Evolutionary conservation across 2,113 vertebrate species (phyloP).

Genomic region (Puma concolor): DNA sequence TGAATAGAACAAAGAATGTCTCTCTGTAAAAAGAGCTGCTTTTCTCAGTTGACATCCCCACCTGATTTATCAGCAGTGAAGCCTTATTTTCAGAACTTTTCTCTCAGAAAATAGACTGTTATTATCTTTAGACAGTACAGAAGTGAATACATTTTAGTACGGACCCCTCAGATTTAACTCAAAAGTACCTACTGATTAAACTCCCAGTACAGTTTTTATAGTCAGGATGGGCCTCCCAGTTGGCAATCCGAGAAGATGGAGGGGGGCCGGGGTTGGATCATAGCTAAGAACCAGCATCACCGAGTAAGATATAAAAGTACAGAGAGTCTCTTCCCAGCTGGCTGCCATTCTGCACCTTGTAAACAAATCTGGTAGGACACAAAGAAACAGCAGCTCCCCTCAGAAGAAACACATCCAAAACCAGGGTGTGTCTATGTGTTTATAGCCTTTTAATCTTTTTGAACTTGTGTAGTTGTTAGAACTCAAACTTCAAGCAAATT

Average conservation of each 20-base stretch:
- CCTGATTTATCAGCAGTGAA: slow-evolving; percentile 32
- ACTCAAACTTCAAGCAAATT: neutral
- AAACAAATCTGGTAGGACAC: slow-evolving; percentile 42
- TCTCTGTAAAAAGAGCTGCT: slow-evolving; percentile 19
- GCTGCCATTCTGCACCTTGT: neutral
- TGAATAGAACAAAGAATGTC: slow-evolving; percentile 38
- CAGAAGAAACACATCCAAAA: neutral
- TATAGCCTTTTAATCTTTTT: slow-evolving; percentile 4
- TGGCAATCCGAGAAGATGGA: slow-evolving; percentile 40
- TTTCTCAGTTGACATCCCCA: neutral
- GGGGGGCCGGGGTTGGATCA: too few species aligned
- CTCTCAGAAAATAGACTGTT: slow-evolving; percentile 62
- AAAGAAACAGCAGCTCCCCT: slow-evolving; percentile 29
- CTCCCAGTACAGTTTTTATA: neutral
- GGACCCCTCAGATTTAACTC: slow-evolving; percentile 56
- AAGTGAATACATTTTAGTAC: slow-evolving; percentile 55
- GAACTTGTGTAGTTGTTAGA: neutral
- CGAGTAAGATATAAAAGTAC: neutral
- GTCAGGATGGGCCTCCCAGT: neutral
- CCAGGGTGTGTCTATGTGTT: neutral
- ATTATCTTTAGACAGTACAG: slow-evolving; percentile 38
- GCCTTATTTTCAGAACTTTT: slow-evolving; percentile 54
- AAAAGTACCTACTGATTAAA: slow-evolving; percentile 49
- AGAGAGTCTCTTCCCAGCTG: neutral
- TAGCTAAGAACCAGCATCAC: neutral